phyloP scores from a whole-genome alignment of 2,797 vertebrate species.

The Manis javanica region DNA sequence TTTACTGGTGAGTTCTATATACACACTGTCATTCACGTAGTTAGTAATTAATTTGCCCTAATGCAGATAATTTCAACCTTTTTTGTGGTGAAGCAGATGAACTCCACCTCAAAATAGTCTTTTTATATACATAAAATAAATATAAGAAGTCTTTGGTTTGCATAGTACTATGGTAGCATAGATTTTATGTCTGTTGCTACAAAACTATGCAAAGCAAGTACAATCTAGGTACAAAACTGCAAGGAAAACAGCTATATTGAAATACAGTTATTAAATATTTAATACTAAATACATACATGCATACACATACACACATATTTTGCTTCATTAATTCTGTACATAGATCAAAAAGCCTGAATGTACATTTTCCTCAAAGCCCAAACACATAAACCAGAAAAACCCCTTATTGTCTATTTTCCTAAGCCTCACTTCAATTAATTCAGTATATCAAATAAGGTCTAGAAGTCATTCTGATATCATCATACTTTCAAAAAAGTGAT shows the following conservation, averaged over 20 bases:
- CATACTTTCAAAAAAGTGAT: slow-evolving; percentile 12
- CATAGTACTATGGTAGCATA: not conserved
- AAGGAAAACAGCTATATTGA: not conserved
- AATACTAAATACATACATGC: not conserved
- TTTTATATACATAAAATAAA: slow-evolving; percentile 13
- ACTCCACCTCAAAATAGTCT: not conserved
- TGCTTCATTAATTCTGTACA: not conserved
- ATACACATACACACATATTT: not conserved
- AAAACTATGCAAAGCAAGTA: not conserved
- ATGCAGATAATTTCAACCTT: not conserved
- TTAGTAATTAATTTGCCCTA: not conserved
- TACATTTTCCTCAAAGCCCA: not conserved
- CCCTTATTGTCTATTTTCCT: not conserved
- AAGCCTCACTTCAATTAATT: not conserved
- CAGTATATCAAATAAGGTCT: not conserved
- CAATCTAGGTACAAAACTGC: not conserved
- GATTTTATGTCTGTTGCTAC: not conserved
- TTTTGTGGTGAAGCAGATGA: not conserved
- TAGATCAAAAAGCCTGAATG: not conserved
- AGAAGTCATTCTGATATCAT: not conserved
- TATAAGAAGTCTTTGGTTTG: not conserved
- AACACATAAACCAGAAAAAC: not conserved
- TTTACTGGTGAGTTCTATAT: not conserved
- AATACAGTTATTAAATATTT: not conserved
- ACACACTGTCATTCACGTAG: not conserved